These are phyloP conservation scores for Nipponia nippon DNA, from an alignment of 2,113 vertebrate species.

Conservation along the genomic window DNA sequence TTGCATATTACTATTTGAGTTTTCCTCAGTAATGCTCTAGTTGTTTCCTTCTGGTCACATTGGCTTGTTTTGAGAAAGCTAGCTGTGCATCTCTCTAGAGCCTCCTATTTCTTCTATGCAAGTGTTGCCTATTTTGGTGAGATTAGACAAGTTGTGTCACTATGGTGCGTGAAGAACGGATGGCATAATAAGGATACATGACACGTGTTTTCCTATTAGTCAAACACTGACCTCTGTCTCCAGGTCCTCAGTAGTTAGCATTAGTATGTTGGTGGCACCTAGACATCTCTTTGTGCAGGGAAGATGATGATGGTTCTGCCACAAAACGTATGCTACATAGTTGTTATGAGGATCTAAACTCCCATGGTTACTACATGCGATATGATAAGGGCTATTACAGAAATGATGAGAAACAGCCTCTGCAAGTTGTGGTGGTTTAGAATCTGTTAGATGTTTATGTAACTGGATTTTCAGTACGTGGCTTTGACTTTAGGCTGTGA, in stretches of 20 bases:
- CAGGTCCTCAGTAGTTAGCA: not conserved
- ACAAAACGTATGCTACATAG: not conserved
- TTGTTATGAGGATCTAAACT: not conserved
- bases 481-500: not conserved
- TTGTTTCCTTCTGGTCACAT: not conserved
- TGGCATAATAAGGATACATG: not conserved
- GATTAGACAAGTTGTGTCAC: not conserved
- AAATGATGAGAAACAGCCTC: not conserved
- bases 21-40: not conserved
- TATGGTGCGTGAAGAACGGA: accelerated
- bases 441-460: not conserved
- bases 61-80: not conserved
- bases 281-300: accelerated
- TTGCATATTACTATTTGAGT: not conserved
- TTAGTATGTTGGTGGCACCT: not conserved
- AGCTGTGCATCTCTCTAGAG: not conserved
- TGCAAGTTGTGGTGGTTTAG: not conserved
- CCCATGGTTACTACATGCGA: accelerated
- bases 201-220: not conserved
- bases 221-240: not conserved
- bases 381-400: not conserved
- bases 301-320: not conserved
- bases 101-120: not conserved
- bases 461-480: not conserved
- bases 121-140: accelerated